phyloP scores from a whole-genome alignment of 2,888 invertebrate genomes.

The Eurytoma adleriae region DNA sequence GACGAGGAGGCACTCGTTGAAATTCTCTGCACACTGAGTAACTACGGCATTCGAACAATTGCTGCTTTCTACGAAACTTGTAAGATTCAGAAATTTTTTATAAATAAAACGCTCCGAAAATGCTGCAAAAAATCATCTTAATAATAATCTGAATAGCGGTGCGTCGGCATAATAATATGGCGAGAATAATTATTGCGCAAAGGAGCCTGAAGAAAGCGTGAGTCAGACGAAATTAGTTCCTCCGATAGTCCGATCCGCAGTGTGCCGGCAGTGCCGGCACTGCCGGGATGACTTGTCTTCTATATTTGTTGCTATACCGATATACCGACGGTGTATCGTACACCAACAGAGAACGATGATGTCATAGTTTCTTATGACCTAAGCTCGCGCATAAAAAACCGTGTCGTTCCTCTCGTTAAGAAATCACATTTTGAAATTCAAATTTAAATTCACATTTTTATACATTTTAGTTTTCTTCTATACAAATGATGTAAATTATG shows the following conservation, averaged over 20 bases:
- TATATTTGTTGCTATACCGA: conserved; percentile 61
- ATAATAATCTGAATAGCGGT: not conserved
- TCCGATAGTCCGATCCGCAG: not conserved
- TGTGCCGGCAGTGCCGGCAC: not conserved
- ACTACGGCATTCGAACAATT: conserved; percentile 91
- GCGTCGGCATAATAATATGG: conserved; percentile 14
- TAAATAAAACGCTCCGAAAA: not conserved
- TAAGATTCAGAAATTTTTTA: conserved; percentile 74
- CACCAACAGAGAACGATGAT: conserved; percentile 60
- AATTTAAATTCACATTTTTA: conserved; percentile 9
- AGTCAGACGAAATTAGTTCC: conserved; percentile 43
- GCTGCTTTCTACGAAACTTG: conserved; percentile 89
- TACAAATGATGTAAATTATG: too few relatives aligned
- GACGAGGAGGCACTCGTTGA: conserved; percentile 95
- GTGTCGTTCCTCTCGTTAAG: conserved; percentile 29
- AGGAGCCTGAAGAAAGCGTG: conserved; percentile 32
- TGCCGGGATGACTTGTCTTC: conserved; percentile 69
- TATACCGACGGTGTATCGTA: conserved; percentile 32
- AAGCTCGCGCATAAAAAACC: not conserved
- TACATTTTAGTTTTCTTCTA: not conserved
- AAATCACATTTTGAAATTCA: not conserved
- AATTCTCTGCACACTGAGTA: conserved; percentile 93
- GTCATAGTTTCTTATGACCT: conserved; percentile 64
- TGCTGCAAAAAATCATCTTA: too few relatives aligned
- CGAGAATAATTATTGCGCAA: conserved; percentile 29